Percentiles rank a stretch among this genome's conserved stretches.
These are phyloP conservation scores for Nudaria mundana DNA, from an alignment of 2,888 invertebrate genomes.

Conservation along the genomic window DNA sequence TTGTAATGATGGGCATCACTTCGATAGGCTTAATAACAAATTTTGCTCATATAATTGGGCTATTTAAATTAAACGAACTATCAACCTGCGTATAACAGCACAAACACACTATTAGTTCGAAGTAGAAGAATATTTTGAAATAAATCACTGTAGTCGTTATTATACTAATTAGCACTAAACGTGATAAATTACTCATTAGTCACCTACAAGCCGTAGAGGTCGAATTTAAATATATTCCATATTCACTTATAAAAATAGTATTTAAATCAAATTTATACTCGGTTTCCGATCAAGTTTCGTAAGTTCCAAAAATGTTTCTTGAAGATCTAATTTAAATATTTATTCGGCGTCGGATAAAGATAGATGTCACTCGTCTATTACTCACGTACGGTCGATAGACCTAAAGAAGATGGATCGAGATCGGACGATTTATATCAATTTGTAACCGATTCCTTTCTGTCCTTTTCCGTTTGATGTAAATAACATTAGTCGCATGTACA, in stretches of 20 bases:
- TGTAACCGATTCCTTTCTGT: slow-evolving; percentile 57
- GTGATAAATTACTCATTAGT: slow-evolving; percentile 31
- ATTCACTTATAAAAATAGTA: too few relatives aligned
- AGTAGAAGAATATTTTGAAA: slow-evolving; percentile 11
- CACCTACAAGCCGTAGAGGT: too few relatives aligned
- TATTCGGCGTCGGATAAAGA: slow-evolving; percentile 54
- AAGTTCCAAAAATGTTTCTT: slow-evolving; percentile 28
- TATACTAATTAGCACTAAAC: slow-evolving; percentile 29
- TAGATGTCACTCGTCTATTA: slow-evolving; percentile 61
- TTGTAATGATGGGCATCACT: too few relatives aligned
- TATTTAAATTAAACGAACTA: too few relatives aligned
- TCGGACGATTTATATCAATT: slow-evolving; percentile 77
- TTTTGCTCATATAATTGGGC: too few relatives aligned
- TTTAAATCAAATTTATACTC: slow-evolving; percentile 30
- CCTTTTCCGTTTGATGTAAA: slow-evolving; percentile 59
- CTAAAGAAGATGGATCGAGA: slow-evolving; percentile 74
- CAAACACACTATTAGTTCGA: slow-evolving; percentile 4
- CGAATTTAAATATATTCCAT: too few relatives aligned
- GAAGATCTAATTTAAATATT: slow-evolving; percentile 43
- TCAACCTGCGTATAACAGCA: neutral
- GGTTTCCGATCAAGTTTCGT: slow-evolving; percentile 28
- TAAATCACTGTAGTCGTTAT: slow-evolving; percentile 9
- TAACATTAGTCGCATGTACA: slow-evolving; percentile 44
- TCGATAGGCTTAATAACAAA: too few relatives aligned
- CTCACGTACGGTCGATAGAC: slow-evolving; percentile 54